Percentiles rank a stretch among this genome's conserved stretches.
Conservation (phyloP, 2,888 invertebrate genomes). For the Venusia cambrica region DNA sequence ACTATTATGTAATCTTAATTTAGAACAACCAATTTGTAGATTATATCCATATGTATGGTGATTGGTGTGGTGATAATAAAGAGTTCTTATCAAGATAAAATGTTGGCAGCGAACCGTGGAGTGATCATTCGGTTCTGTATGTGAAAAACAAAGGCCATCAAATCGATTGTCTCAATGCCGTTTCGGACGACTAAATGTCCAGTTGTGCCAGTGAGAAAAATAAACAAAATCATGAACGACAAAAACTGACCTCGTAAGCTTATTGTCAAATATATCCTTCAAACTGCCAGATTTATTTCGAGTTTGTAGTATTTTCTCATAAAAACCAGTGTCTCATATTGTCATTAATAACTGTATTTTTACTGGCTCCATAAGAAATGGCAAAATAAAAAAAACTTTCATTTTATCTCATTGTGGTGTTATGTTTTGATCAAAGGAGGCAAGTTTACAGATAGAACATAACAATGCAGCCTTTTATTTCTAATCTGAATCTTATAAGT, state of each 20-base stretch:
- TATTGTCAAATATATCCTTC: constrained; percentile 50
- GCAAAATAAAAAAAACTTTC: constrained; percentile 9
- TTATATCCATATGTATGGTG: too few species aligned
- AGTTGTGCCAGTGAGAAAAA: constrained; percentile 42
- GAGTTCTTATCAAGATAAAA: background rate
- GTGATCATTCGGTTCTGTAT: constrained; percentile 12
- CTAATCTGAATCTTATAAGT: constrained; percentile 36
- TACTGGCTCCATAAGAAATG: constrained; percentile 1
- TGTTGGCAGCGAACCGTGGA: constrained; percentile 7
- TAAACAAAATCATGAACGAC: constrained; percentile 50
- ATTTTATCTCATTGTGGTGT: background rate
- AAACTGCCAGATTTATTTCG: too few species aligned
- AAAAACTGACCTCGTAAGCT: constrained; percentile 65
- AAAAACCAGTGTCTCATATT: too few species aligned
- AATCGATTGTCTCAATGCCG: constrained; percentile 56
- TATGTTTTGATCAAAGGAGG: constrained; percentile 5
- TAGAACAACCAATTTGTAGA: too few species aligned
- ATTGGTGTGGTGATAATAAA: constrained; percentile 1
- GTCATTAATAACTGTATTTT: constrained; percentile 14
- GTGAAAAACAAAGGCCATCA: constrained; percentile 57
- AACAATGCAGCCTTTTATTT: constrained; percentile 29
- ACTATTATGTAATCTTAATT: too few species aligned
- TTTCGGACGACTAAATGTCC: constrained; percentile 56
- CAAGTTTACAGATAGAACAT: constrained; percentile 13
- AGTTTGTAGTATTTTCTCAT: too few species aligned